Evolutionary conservation across 2,888 invertebrate genomes (phyloP).

Genomic region (Eupithecia dodoneata): DNA sequence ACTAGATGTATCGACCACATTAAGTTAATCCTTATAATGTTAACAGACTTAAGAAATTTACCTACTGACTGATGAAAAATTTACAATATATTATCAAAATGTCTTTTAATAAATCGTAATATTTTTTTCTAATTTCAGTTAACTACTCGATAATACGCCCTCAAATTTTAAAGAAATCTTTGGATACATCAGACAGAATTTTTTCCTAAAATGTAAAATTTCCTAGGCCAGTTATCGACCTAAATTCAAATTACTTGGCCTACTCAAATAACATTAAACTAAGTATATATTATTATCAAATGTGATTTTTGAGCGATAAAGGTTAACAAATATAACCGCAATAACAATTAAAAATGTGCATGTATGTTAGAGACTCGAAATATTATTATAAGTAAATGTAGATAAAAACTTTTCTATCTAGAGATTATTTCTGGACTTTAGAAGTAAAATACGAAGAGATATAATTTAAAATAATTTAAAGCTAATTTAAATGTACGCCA

Average conservation of each 20-base stretch:
- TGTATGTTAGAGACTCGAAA: constrained; percentile 26
- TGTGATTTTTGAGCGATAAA: constrained; percentile 37
- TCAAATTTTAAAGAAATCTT: constrained; percentile 45
- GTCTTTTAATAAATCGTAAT: constrained; percentile 22
- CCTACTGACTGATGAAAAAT: constrained; percentile 36
- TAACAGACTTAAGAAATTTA: constrained; percentile 9
- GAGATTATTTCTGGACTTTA: constrained; percentile 29
- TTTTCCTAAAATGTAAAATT: constrained; percentile 43
- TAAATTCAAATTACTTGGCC: constrained; percentile 38
- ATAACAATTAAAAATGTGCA: constrained; percentile 39
- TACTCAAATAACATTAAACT: constrained; percentile 35
- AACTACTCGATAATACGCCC: constrained; percentile 41
- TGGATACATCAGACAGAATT: constrained; percentile 41
- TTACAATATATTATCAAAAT: constrained; percentile 24
- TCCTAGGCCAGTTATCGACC: constrained; percentile 41
- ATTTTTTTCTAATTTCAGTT: constrained; percentile 30
- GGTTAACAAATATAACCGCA: constrained; percentile 38
- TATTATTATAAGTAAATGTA: constrained; percentile 31
- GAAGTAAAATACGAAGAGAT: constrained; percentile 46
- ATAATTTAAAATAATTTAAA: constrained; percentile 73
- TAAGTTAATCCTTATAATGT: neutral
- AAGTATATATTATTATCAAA: constrained; percentile 35
- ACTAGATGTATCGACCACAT: neutral
- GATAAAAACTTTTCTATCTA: constrained; percentile 27
- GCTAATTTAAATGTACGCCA: constrained; percentile 76